Percentiles rank a stretch among this genome's conserved stretches.
phyloP scores from a whole-genome alignment of 2,113 vertebrate genomes.

The Megalops atlanticus region DNA sequence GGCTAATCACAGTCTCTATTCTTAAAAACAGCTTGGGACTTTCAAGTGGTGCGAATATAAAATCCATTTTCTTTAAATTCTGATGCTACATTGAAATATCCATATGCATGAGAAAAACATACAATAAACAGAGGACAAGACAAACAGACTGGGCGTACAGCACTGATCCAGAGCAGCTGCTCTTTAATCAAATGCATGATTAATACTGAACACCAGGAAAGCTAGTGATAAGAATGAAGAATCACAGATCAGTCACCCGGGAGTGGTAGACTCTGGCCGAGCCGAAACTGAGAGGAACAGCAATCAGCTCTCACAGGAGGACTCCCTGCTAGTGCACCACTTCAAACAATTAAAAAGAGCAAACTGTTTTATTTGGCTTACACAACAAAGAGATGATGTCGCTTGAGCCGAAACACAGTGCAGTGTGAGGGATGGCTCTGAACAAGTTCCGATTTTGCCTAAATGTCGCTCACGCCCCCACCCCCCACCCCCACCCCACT shows the following conservation, averaged over 20 bases:
- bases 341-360: not conserved
- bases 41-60: no score
- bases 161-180: not conserved
- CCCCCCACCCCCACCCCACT: no score
- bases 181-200: not conserved
- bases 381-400: not conserved
- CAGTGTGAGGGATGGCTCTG: not conserved
- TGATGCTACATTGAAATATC: no score
- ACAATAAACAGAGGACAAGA: no score
- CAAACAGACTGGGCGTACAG: not conserved
- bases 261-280: no score
- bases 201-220: not conserved
- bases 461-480: not conserved
- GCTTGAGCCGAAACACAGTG: not conserved
- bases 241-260: no score
- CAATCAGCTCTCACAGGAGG: not conserved
- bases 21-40: no score
- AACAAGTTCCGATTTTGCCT: not conserved
- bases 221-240: no score
- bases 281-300: not conserved
- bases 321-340: not conserved
- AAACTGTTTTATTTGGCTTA: not conserved
- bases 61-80: no score
- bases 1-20: not conserved
- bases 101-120: no score